These are phyloP conservation scores for Cyprinodon brontotheroides DNA, from an alignment of 2,113 vertebrate species.

Conservation along the genomic window DNA sequence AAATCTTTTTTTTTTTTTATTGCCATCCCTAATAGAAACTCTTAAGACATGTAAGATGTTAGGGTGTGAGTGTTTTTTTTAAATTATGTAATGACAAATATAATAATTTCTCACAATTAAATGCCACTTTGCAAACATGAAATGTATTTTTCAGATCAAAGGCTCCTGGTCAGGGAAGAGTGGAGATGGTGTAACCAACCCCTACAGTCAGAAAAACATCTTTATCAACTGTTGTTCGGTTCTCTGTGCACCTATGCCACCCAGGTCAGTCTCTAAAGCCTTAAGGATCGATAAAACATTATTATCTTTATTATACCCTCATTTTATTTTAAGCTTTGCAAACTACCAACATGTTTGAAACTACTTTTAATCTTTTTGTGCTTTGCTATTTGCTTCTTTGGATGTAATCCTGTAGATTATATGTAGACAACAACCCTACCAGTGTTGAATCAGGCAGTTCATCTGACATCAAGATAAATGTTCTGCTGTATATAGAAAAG, in stretches of 20 bases:
- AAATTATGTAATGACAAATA: background rate
- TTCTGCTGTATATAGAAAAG: no score
- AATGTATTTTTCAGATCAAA: constrained; percentile 85
- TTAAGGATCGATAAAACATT: background rate
- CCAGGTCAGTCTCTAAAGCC: constrained; percentile 80
- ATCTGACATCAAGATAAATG: no score
- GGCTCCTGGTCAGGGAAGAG: constrained; percentile 94
- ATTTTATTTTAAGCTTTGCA: no score
- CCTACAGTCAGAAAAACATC: constrained; percentile 93
- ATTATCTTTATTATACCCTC: background rate
- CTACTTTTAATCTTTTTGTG: background rate
- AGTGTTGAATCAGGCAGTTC: no score
- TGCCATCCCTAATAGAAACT: no score
- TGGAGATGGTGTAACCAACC: constrained; percentile 88
- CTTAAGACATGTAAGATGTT: background rate
- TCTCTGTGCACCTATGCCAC: constrained; percentile 91
- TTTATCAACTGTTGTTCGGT: constrained; percentile 92
- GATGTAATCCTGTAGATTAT: no score
- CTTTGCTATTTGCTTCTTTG: background rate
- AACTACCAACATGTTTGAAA: no score
- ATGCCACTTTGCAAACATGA: background rate
- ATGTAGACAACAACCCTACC: background rate
- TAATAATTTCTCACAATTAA: background rate
- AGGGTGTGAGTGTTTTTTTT: background rate
- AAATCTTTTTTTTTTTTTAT: no score